These are phyloP conservation scores for Orthosia cruda DNA, from an alignment of 2,888 invertebrate species.

Conservation along the genomic window DNA sequence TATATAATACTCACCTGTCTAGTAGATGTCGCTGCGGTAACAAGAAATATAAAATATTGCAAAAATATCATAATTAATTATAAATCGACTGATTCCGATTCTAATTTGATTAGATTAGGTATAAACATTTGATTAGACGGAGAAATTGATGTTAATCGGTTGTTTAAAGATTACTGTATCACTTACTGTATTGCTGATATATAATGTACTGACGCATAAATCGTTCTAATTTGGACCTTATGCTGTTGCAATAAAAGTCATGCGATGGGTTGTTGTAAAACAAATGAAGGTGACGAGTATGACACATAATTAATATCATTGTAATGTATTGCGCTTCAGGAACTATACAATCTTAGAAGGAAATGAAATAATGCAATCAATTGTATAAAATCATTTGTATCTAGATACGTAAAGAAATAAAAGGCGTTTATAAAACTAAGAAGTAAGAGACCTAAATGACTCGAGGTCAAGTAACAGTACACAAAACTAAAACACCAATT, in stretches of 20 bases:
- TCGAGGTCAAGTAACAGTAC: slow-evolving; percentile 46
- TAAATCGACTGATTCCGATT: slow-evolving; percentile 35
- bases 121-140: slow-evolving; percentile 27
- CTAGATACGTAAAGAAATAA: background rate
- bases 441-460: slow-evolving; percentile 18
- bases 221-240: slow-evolving; percentile 8
- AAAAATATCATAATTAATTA: slow-evolving; percentile 50
- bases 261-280: background rate
- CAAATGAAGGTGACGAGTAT: background rate
- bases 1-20: slow-evolving; percentile 54
- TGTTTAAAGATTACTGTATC: slow-evolving; percentile 13
- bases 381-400: background rate
- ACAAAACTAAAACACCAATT: slow-evolving; percentile 28
- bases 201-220: background rate
- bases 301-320: background rate
- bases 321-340: background rate
- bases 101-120: slow-evolving; percentile 51
- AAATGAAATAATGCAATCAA: background rate
- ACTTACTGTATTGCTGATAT: background rate
- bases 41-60: slow-evolving; percentile 42
- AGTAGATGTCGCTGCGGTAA: slow-evolving; percentile 40
- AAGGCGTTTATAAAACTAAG: background rate
- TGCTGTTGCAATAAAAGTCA: background rate
- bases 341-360: background rate
- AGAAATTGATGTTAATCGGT: slow-evolving; percentile 16